Conservation (phyloP, 2,113 vertebrate genomes). For the Orycteropus afer region DNA sequence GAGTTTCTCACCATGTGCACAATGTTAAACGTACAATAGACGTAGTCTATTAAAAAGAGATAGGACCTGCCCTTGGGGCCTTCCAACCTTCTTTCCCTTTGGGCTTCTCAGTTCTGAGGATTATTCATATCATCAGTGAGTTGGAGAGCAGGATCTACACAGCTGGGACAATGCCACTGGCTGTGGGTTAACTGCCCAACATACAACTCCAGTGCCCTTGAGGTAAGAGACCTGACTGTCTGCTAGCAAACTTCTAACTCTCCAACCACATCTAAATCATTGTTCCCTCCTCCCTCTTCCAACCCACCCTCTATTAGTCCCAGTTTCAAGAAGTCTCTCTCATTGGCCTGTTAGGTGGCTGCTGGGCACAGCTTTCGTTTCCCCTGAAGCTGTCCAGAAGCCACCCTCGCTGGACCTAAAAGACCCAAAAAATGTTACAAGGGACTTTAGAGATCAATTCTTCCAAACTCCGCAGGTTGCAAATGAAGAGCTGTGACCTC, state of each 20-base stretch:
- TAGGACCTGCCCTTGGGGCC: neutral
- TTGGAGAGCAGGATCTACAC: fast-evolving
- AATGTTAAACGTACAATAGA: too few relatives aligned
- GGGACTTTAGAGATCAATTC: neutral
- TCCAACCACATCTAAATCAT: too few relatives aligned
- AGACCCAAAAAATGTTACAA: neutral
- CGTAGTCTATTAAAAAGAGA: neutral
- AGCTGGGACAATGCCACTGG: neutral
- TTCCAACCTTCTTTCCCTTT: neutral
- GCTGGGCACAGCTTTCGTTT: neutral
- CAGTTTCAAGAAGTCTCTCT: neutral
- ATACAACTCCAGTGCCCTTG: neutral
- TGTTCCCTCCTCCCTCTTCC: neutral
- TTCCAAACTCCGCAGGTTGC: neutral
- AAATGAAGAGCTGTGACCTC: neutral
- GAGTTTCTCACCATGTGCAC: neutral
- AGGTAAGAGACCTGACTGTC: neutral
- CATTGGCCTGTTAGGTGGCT: neutral
- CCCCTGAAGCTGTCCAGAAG: neutral
- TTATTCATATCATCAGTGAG: too few relatives aligned
- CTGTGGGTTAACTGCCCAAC: neutral
- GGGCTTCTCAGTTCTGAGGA: neutral
- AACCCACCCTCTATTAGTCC: fast-evolving
- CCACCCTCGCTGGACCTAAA: neutral
- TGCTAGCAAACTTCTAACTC: neutral